phyloP scores from a whole-genome alignment of 2,113 vertebrate species.

The Microtus ochrogaster region DNA sequence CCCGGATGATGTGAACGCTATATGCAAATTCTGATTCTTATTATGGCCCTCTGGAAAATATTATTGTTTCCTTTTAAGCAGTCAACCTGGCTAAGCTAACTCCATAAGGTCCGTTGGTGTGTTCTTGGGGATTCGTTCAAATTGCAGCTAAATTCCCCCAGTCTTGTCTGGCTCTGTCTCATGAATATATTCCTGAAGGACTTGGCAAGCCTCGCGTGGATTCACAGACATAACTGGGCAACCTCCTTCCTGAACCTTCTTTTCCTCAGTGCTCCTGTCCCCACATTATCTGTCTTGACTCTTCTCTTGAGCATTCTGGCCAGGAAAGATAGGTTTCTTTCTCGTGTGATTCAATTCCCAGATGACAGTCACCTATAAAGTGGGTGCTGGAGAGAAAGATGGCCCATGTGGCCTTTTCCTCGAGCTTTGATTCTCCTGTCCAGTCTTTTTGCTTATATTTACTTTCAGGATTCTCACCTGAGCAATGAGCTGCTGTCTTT shows the following conservation, averaged over 20 bases:
- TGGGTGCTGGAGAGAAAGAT: neutral
- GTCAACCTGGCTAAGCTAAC: neutral
- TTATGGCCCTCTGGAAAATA: slow-evolving; percentile 4
- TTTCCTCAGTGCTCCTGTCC: neutral
- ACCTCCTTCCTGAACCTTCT: neutral
- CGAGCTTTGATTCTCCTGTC: neutral
- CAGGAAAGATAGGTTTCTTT: neutral
- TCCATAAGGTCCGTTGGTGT: neutral
- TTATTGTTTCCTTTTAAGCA: neutral
- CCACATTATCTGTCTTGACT: neutral
- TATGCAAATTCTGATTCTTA: neutral
- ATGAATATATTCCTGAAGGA: neutral
- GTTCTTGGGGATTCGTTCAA: slow-evolving; percentile 12
- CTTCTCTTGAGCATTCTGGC: neutral
- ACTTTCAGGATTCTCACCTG: slow-evolving; percentile 18
- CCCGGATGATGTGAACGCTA: neutral
- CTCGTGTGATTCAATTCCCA: neutral
- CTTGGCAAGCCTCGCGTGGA: neutral
- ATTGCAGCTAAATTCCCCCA: neutral
- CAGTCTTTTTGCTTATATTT: neutral
- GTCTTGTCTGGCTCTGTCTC: neutral
- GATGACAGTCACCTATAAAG: neutral
- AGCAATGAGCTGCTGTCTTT: neutral
- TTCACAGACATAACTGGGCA: neutral
- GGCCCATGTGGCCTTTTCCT: neutral